phyloP scores from a whole-genome alignment of 2,797 vertebrate species.

The Clarias platycephalus region DNA sequence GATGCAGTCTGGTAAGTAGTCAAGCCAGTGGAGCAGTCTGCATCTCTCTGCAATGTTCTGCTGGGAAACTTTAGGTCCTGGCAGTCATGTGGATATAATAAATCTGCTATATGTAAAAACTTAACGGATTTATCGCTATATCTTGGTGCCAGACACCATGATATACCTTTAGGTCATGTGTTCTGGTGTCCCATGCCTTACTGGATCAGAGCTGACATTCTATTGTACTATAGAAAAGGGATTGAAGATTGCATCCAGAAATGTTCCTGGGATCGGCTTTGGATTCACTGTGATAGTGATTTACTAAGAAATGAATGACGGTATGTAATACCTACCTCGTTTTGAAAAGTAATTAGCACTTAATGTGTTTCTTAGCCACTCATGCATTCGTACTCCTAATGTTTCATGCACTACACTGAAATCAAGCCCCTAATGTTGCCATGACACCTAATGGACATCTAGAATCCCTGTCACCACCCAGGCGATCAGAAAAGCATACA shows the following conservation, averaged over 20 bases:
- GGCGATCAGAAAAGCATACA: not conserved
- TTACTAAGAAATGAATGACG: not conserved
- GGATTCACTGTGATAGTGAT: not conserved
- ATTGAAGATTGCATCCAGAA: not conserved
- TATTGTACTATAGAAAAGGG: no score
- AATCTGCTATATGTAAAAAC: no score
- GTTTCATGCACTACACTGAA: not conserved
- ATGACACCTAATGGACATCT: not conserved
- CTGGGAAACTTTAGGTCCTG: no score
- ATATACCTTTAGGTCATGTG: no score
- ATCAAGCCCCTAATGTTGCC: not conserved
- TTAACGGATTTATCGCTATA: no score
- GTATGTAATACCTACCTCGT: not conserved
- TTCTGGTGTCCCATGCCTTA: no score
- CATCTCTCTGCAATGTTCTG: no score
- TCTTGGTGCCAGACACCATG: no score
- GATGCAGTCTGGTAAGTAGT: no score
- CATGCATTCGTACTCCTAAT: not conserved
- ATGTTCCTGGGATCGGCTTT: not conserved
- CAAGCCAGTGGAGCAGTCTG: no score
- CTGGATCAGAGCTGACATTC: no score
- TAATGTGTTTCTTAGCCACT: not conserved
- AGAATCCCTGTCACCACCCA: not conserved
- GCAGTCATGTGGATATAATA: no score
- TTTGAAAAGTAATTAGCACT: not conserved